Evolutionary conservation across 2,113 vertebrate species (phyloP).

Genomic region (Erythrolamprus reginae): DNA sequence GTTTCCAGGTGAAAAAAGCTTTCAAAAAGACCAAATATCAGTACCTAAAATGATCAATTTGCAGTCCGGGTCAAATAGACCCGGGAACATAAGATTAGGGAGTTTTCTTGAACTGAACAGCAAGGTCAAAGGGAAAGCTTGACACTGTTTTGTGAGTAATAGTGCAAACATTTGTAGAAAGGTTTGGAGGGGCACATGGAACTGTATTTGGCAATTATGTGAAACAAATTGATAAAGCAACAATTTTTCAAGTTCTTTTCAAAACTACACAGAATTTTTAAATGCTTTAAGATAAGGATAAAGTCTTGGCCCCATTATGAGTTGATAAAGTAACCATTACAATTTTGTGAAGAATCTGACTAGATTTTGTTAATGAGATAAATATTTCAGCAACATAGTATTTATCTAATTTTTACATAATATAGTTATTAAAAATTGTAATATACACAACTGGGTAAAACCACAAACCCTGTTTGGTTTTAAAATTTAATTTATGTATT

Average conservation of each 20-base stretch:
- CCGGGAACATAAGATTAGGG: too few relatives aligned
- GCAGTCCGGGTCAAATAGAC: too few relatives aligned
- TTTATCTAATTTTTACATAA: slow-evolving; percentile 3
- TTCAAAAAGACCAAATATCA: too few relatives aligned
- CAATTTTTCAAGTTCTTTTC: neutral
- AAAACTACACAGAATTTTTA: neutral
- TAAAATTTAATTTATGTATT: slow-evolving; percentile 5
- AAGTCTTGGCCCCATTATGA: neutral
- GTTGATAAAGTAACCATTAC: neutral
- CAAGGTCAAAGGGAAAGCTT: too few relatives aligned
- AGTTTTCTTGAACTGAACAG: too few relatives aligned
- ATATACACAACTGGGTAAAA: slow-evolving; percentile 14
- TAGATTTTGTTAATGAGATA: slow-evolving; percentile 8
- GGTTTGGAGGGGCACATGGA: neutral
- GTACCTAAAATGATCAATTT: too few relatives aligned
- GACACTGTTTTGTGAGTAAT: neutral
- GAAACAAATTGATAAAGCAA: neutral
- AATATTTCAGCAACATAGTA: slow-evolving; percentile 18
- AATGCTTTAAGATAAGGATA: neutral
- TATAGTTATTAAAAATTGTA: slow-evolving; percentile 18
- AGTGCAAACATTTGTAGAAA: neutral
- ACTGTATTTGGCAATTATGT: neutral
- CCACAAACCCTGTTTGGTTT: slow-evolving; percentile 17
- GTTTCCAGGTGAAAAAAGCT: too few relatives aligned
- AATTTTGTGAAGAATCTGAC: slow-evolving; percentile 1